Conservation (phyloP, 2,888 invertebrate genomes). For the Perithous albicinctus region DNA sequence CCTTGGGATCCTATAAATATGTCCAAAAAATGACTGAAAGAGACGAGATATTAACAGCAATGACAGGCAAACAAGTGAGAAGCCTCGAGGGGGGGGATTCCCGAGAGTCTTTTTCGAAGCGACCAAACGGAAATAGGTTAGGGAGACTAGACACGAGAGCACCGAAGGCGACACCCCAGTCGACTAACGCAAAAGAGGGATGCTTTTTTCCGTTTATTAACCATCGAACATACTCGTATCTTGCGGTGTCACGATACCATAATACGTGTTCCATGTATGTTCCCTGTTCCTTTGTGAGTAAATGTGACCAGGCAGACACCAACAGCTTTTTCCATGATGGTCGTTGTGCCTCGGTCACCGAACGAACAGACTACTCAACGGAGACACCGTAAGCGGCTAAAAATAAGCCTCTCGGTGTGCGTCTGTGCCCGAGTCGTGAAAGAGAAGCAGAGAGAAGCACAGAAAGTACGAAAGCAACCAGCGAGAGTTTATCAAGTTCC, state of each 20-base stretch:
- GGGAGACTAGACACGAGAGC: slow-evolving; percentile 28
- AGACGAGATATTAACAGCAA: slow-evolving; percentile 48
- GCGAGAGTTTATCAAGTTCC: slow-evolving; percentile 70
- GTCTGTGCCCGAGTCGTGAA: slow-evolving; percentile 30
- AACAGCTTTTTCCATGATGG: slow-evolving; percentile 10
- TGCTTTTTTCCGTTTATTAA: slow-evolving; percentile 54
- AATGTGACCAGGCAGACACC: slow-evolving; percentile 25
- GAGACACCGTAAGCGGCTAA: slow-evolving; percentile 64
- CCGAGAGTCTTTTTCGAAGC: slow-evolving; percentile 52
- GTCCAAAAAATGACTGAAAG: slow-evolving; percentile 37
- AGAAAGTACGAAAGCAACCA: slow-evolving; percentile 25
- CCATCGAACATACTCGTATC: slow-evolving; percentile 16
- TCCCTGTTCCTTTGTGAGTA: slow-evolving; percentile 10
- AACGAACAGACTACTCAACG: slow-evolving; percentile 27
- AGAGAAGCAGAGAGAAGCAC: slow-evolving; percentile 36
- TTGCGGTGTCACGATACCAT: slow-evolving; percentile 39
- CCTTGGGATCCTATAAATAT: slow-evolving; percentile 2
- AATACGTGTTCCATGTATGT: slow-evolving; percentile 23
- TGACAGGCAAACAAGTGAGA: slow-evolving; percentile 63
- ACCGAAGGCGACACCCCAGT: slow-evolving; percentile 11
- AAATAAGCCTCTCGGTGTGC: slow-evolving; percentile 64
- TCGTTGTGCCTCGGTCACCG: slow-evolving; percentile 21
- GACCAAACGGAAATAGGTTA: slow-evolving; percentile 60
- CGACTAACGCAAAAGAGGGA: slow-evolving; percentile 48
- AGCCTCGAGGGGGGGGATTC: slow-evolving; percentile 33